Base-by-base conservation (phyloP, 2,797 vertebrate species). In the Peromyscus melanophrys region DNA sequence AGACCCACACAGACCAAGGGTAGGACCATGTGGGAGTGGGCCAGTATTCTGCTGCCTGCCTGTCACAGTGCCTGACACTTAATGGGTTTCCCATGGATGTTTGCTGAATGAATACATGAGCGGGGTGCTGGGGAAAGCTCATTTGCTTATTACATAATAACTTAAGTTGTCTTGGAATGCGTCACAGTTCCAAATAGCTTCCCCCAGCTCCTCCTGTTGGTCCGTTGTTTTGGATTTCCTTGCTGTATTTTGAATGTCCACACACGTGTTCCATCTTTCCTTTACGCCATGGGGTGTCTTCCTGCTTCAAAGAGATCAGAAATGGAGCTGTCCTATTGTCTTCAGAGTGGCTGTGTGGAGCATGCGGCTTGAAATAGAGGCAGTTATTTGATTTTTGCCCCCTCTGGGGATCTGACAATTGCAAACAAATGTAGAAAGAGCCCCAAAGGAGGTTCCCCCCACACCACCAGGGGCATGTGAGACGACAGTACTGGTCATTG, bases 351-450 rank as follows among this genome's bases (percentile, higher is more conserved):
- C 95, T 85, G 96, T 94, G 95, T 96, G 97, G 96, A 98, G 98
- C 97, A 81, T 89, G 67, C 96, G 95, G 96, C 97, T 90, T 43
- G 94, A 97, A 98, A 96, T 96, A 97, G 88, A 67, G 89, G 94
- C 19, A 94, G 43, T 93, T 81, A 97, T 97, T 97, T 97, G 96
- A 94, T 95, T 97, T 96, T 89, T 88, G 3, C 40, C 29, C 87
- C 97, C 96, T 97, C 84, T 96, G 90, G 97, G 96, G 96, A 98
- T 97, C 96, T 97, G 94, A 94, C 95, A 95, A 97, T 97, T 97
- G 97, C 96, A 98, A 98, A 97, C 97, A 96, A 90, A 86, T 96
- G 84, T 95, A 95, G 96, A 97, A 97, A 98, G 82, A 92, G 90
- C 92, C 97, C 90, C 96, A 96, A 97, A 98, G 98, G 96, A 93